Percentiles rank a stretch among this genome's conserved stretches.
These are phyloP conservation scores for Cyphomyrmex costatus DNA, from an alignment of 1,140 invertebrate genomes.

Conservation along the genomic window DNA sequence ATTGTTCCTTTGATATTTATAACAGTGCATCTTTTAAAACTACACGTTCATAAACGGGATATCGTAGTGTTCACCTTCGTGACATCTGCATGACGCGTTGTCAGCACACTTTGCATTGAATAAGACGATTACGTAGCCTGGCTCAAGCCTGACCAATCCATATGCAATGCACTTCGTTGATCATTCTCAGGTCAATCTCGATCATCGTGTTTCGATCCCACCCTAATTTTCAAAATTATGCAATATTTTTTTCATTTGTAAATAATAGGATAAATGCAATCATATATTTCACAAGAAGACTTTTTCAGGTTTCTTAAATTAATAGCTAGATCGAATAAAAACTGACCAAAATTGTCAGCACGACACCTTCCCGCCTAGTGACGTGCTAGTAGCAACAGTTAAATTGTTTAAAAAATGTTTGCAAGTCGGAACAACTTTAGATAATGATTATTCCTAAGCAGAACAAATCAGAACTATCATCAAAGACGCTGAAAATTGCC, in stretches of 20 bases:
- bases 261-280: not conserved
- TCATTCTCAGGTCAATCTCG: not conserved
- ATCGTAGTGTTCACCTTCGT: slow-evolving; percentile 22
- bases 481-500: no score
- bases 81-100: slow-evolving; percentile 19
- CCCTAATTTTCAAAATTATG: not conserved
- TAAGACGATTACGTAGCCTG: not conserved
- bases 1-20: no score
- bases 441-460: no score
- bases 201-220: not conserved
- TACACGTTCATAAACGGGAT: no score
- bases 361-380: no score
- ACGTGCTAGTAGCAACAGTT: no score
- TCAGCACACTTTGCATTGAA: slow-evolving; percentile 46
- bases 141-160: slow-evolving; percentile 10
- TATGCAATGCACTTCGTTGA: slow-evolving; percentile 22
- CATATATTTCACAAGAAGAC: not conserved
- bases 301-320: not conserved
- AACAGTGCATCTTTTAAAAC: not conserved
- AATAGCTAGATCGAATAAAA: no score
- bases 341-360: no score
- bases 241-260: no score
- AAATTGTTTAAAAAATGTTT: no score
- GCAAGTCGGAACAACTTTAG: no score
- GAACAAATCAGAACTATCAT: no score